These are phyloP conservation scores for Netelia inedita DNA, from an alignment of 2,888 invertebrate species.

Conservation along the genomic window DNA sequence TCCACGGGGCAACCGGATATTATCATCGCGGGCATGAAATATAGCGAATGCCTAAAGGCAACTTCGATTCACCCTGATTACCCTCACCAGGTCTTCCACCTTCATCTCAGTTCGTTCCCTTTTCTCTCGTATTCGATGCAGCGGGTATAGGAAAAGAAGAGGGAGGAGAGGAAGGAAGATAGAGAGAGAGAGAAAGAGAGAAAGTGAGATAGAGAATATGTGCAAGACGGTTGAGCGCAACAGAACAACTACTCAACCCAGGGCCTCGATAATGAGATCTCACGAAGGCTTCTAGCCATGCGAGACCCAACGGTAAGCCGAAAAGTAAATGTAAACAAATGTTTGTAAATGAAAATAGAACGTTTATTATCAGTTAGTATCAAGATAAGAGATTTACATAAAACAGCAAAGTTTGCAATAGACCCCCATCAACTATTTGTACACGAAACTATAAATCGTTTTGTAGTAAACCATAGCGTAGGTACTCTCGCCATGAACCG, in stretches of 20 bases:
- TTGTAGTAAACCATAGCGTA: constrained; percentile 39
- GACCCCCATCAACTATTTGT: constrained; percentile 50
- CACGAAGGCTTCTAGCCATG: constrained; percentile 24
- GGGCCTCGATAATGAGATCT: constrained; percentile 47
- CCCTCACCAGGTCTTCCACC: constrained; percentile 64
- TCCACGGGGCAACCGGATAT: constrained; percentile 71
- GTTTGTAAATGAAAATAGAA: constrained; percentile 20
- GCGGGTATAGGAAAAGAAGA: neutral
- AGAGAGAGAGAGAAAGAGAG: neutral
- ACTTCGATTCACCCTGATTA: constrained; percentile 71
- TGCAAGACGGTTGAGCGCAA: constrained; percentile 20
- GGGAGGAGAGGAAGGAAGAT: neutral
- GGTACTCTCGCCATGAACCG: constrained; percentile 15
- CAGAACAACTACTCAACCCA: constrained; percentile 38
- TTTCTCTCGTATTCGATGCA: constrained; percentile 23
- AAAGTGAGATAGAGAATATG: neutral
- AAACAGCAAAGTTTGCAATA: neutral
- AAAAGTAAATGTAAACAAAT: constrained; percentile 13
- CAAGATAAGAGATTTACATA: neutral
- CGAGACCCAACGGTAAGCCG: constrained; percentile 1
- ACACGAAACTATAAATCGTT: constrained; percentile 38
- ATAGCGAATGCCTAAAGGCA: constrained; percentile 71
- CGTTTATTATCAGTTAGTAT: neutral
- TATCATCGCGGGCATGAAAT: constrained; percentile 73
- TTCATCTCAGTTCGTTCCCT: constrained; percentile 39